phyloP scores from a whole-genome alignment of 2,888 invertebrate species.

The Bombylius major region DNA sequence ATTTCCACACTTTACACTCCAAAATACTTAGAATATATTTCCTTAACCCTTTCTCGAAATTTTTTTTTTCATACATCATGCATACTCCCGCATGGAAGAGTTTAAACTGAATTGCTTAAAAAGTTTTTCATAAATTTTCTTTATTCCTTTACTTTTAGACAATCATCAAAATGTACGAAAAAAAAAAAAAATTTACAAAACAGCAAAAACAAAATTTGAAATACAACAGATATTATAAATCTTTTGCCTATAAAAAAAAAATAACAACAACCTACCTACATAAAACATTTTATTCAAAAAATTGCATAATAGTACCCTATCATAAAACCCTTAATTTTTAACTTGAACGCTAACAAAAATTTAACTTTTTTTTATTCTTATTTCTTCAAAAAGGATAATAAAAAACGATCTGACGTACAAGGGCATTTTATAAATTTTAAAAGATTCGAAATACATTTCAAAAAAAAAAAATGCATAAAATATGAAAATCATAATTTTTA shows the following conservation, averaged over 20 bases:
- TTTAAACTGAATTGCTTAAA: slow-evolving; percentile 34
- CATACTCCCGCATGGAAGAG: slow-evolving; percentile 23
- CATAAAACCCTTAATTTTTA: slow-evolving; percentile 7
- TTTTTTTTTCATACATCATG: slow-evolving; percentile 24
- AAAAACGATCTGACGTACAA: background rate
- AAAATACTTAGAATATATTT: background rate
- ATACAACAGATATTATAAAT: too few species aligned
- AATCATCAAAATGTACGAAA: background rate
- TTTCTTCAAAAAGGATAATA: background rate
- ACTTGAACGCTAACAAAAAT: background rate
- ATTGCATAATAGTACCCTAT: slow-evolving; percentile 8
- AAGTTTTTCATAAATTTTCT: slow-evolving; percentile 22
- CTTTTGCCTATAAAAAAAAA: too few species aligned
- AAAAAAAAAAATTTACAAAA: background rate
- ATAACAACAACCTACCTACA: too few species aligned
- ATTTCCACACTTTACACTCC: too few species aligned
- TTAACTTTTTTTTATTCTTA: too few species aligned
- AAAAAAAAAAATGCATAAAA: slow-evolving; percentile 1
- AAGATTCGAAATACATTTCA: background rate
- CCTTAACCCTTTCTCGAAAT: slow-evolving; percentile 8
- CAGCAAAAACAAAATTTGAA: too few species aligned
- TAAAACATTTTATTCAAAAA: background rate
- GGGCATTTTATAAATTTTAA: background rate
- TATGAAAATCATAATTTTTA: slow-evolving; percentile 7
- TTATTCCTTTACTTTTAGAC: slow-evolving; percentile 7